Evolutionary conservation across 2,888 invertebrate species (phyloP).

Genomic region (Carpatolechia fugitivella): DNA sequence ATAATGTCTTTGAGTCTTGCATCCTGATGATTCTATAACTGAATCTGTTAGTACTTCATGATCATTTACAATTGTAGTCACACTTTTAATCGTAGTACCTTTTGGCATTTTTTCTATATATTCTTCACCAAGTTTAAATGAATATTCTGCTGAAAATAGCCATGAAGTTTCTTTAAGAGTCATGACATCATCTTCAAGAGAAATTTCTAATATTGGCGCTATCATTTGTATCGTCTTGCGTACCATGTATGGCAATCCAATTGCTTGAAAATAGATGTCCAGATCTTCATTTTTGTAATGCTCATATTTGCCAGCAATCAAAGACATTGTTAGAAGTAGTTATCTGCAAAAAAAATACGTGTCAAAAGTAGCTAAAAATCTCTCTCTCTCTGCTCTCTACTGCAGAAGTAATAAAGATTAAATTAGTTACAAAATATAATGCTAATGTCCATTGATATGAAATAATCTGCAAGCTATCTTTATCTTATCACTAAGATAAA

Average conservation of each 20-base stretch:
- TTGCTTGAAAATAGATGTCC: conserved; percentile 71
- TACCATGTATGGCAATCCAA: conserved; percentile 76
- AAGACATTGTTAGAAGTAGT: conserved; percentile 12
- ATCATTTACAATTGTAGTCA: conserved; percentile 22
- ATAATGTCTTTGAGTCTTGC: conserved; percentile 49
- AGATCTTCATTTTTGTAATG: conserved; percentile 75
- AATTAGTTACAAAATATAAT: no score
- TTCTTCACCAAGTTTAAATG: conserved; percentile 70
- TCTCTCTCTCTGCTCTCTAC: no score
- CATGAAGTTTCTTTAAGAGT: conserved; percentile 62
- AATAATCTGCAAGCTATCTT: no score
- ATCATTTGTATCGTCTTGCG: conserved; percentile 74
- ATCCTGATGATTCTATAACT: conserved; percentile 41
- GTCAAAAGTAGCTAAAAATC: no score
- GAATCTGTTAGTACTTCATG: conserved; percentile 53
- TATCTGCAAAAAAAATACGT: conserved; percentile 6
- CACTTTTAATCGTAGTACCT: conserved; percentile 28
- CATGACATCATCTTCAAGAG: conserved; percentile 62
- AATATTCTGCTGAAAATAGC: conserved; percentile 56
- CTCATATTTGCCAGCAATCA: conserved; percentile 61
- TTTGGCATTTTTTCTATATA: conserved; percentile 78
- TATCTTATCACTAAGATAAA: no score
- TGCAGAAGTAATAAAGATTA: no score
- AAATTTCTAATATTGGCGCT: conserved; percentile 69
- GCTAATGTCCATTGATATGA: no score